Base-by-base conservation (phyloP, 2,797 vertebrate species). In the Bufotes viridis region DNA sequence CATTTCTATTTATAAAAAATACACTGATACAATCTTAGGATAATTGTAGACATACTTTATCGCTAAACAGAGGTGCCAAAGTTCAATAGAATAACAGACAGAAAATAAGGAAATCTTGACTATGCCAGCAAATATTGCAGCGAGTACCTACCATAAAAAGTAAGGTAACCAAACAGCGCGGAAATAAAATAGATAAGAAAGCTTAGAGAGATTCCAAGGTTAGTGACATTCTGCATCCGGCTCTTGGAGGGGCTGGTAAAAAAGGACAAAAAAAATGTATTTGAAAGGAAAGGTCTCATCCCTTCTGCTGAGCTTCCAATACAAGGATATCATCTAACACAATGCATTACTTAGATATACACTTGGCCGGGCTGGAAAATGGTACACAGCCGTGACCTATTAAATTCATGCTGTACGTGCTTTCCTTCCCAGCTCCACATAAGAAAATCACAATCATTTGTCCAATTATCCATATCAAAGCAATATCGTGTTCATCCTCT, bases 141-240 rank as follows among this genome's bases (percentile, higher is more conserved):
- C 1, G 80, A 10, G 88, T 69, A 90, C 95, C 93, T 93, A 99
- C 98, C 93, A 75, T 97, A 99, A 95, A 99, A 99, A 51, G 98
- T 98, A 92, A 99, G 96, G 93, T 99, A 99, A 34, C 98, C 98
- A 92, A 99, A 99, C 63, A 99, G 92, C 0, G 98, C 96, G 29
- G 97, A 98, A 49, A 97, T 8, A 9, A 97, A 94, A 93, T 99
- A 99, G 90, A 99, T 83, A 42, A 97, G 89, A 91, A 97, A 97
- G 93, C 97, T 98, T 91, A 99, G 94, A 87, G 93, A 90, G 88
- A 99, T 96, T 76, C 96, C 94, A 82, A 96, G 94, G 84, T 97
- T 96, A 5, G 96, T 92, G 49, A 98, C 95, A 0, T 95, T 96
- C 94, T 98, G 97, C 98, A 99, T 99, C 93, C 96, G 95, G 86